Evolutionary conservation across 2,888 invertebrate species (phyloP).

Genomic region (Megalurothrips usitatus): DNA sequence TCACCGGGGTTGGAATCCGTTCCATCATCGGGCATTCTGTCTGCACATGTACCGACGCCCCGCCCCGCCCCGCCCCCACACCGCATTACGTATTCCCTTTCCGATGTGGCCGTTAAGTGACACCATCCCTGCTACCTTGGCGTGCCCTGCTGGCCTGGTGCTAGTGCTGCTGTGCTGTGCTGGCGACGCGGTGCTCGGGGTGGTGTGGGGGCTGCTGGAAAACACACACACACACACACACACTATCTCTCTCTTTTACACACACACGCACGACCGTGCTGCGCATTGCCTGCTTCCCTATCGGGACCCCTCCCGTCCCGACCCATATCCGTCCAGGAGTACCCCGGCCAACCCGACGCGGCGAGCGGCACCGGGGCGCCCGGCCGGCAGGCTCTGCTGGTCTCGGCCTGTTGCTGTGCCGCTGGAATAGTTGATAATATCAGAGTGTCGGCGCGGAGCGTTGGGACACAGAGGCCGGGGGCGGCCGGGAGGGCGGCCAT

Average conservation of each 20-base stretch:
- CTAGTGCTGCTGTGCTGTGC: too few relatives aligned
- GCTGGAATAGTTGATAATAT: constrained; percentile 17
- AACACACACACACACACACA: too few relatives aligned
- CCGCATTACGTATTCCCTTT: constrained; percentile 22
- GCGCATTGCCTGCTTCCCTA: too few relatives aligned
- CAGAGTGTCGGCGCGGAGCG: background rate
- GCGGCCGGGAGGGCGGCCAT: too few relatives aligned
- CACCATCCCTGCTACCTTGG: constrained; percentile 11
- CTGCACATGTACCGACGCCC: constrained; percentile 1
- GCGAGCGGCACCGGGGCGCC: background rate
- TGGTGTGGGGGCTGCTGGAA: too few relatives aligned
- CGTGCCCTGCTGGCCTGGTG: too few relatives aligned
- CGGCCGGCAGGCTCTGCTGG: background rate
- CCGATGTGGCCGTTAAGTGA: constrained; percentile 13
- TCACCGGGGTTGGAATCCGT: background rate
- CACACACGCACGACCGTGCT: too few relatives aligned
- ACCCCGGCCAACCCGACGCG: too few relatives aligned
- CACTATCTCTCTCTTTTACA: too few relatives aligned
- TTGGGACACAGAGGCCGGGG: too few relatives aligned
- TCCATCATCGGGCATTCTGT: constrained; percentile 14
- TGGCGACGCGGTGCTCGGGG: too few relatives aligned
- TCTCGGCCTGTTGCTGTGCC: background rate
- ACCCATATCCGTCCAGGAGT: too few relatives aligned
- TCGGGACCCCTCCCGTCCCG: background rate
- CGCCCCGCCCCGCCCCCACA: background rate